These are phyloP conservation scores for Sarcophaga bullata DNA, from an alignment of 1,140 invertebrate genomes.

Conservation along the genomic window DNA sequence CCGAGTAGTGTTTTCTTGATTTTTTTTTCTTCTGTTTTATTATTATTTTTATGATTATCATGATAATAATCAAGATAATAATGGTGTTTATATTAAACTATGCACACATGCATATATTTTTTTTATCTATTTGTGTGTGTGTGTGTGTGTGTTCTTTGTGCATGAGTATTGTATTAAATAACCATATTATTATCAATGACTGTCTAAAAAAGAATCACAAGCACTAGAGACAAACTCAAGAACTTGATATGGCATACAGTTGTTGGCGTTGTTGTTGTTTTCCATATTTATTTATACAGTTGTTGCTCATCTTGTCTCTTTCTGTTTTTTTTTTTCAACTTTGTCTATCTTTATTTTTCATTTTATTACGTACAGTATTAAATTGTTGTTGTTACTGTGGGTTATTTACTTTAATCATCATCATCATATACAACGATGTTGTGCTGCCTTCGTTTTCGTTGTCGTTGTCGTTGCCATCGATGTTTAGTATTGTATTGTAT, in stretches of 20 bases:
- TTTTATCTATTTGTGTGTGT: not conserved
- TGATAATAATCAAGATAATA: no score
- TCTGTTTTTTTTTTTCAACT: not conserved
- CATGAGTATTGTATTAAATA: no score
- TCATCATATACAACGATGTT: not conserved
- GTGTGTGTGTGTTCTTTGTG: not conserved
- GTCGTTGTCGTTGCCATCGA: not conserved
- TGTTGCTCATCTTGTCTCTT: not conserved
- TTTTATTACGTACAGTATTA: not conserved
- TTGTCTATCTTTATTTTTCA: not conserved
- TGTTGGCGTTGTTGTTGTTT: not conserved
- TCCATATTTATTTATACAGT: not conserved
- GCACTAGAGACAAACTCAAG: not conserved
- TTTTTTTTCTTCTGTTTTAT: not conserved
- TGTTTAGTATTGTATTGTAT: slow-evolving; percentile 6
- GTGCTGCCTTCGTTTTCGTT: not conserved
- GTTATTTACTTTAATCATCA: slow-evolving; percentile 36
- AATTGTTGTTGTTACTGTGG: slow-evolving; percentile 19
- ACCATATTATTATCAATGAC: slow-evolving; percentile 12
- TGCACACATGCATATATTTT: no score
- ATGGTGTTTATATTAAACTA: no score
- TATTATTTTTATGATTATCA: not conserved
- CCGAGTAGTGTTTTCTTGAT: slow-evolving; percentile 9
- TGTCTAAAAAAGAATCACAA: not conserved
- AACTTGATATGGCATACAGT: no score